Percentiles rank a stretch among this genome's conserved stretches.
Evolutionary conservation across 2,113 vertebrate genomes (phyloP).

Genomic region (Tretioscincus oriximinensis): DNA sequence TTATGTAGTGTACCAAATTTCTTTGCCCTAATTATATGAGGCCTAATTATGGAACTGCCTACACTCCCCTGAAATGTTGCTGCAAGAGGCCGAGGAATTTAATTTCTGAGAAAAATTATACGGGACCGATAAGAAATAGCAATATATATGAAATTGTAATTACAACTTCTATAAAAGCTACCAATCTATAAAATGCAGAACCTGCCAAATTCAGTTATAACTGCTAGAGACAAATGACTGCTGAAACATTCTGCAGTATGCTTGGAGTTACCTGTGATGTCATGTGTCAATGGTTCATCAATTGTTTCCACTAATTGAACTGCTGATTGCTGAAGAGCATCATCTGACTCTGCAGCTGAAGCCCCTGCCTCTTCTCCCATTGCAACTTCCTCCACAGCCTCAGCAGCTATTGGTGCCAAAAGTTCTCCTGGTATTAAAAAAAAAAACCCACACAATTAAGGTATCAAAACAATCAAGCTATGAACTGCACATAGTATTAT

Average conservation of each 20-base stretch:
- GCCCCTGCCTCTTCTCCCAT: constrained; percentile 86
- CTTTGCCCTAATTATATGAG: too few species aligned
- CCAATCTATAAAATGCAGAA: too few species aligned
- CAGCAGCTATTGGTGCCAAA: constrained; percentile 83
- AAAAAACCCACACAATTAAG: background rate
- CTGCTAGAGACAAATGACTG: background rate
- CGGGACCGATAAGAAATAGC: background rate
- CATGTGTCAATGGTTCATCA: constrained; percentile 91
- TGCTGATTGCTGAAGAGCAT: constrained; percentile 83
- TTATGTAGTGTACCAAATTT: too few species aligned
- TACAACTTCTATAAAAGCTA: too few species aligned
- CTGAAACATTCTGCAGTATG: constrained; percentile 35
- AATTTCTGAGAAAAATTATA: background rate
- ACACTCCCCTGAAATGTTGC: background rate
- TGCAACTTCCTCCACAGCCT: constrained; percentile 88
- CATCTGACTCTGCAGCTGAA: constrained; percentile 86
- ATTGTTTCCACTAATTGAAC: constrained; percentile 90
- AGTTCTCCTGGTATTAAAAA: constrained; percentile 81
- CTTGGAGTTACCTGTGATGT: constrained; percentile 85
- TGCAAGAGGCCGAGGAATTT: background rate
- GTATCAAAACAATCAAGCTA: constrained; percentile 3
- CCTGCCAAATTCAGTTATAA: background rate
- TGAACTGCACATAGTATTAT: background rate
- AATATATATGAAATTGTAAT: too few species aligned
- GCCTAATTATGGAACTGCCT: background rate